These are phyloP conservation scores for Catocala fraxini DNA, from an alignment of 2,888 invertebrate species.

Conservation along the genomic window DNA sequence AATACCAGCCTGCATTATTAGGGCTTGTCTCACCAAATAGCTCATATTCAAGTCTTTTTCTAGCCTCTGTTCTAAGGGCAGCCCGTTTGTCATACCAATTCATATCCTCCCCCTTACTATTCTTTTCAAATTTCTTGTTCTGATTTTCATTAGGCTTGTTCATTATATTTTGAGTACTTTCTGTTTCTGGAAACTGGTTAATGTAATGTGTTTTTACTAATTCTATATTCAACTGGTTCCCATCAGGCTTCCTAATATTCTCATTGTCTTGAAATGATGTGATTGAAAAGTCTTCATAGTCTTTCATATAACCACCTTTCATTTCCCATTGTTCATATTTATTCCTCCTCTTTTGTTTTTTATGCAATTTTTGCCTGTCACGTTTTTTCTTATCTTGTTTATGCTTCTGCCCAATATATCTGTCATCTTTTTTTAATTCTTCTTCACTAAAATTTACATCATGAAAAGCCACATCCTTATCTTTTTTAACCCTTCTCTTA, in stretches of 20 bases:
- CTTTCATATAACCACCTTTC: slow-evolving; percentile 77
- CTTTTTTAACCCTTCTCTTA: slow-evolving; percentile 62
- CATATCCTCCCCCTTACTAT: slow-evolving; percentile 52
- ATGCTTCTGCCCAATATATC: slow-evolving; percentile 68
- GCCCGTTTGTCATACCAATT: slow-evolving; percentile 79
- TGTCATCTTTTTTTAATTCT: slow-evolving; percentile 76
- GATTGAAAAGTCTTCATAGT: slow-evolving; percentile 73
- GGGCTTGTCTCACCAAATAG: slow-evolving; percentile 68
- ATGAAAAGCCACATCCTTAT: slow-evolving; percentile 44
- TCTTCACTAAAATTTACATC: slow-evolving; percentile 67
- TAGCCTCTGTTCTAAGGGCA: slow-evolving; percentile 69
- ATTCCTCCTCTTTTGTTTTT: slow-evolving; percentile 78
- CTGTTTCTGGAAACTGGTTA: slow-evolving; percentile 54
- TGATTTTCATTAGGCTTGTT: slow-evolving; percentile 28
- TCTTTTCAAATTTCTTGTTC: slow-evolving; percentile 37
- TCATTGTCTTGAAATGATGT: slow-evolving; percentile 66
- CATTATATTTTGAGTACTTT: slow-evolving; percentile 37
- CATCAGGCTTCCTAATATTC: slow-evolving; percentile 55
- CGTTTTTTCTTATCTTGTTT: slow-evolving; percentile 74
- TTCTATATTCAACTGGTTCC: slow-evolving; percentile 52
- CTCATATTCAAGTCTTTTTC: slow-evolving; percentile 73
- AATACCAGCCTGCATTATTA: slow-evolving; percentile 81
- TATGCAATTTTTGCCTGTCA: slow-evolving; percentile 72
- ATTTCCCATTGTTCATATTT: slow-evolving; percentile 83
- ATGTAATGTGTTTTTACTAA: slow-evolving; percentile 54